phyloP scores from a whole-genome alignment of 2,888 invertebrate genomes.

The Byasa hedistus region DNA sequence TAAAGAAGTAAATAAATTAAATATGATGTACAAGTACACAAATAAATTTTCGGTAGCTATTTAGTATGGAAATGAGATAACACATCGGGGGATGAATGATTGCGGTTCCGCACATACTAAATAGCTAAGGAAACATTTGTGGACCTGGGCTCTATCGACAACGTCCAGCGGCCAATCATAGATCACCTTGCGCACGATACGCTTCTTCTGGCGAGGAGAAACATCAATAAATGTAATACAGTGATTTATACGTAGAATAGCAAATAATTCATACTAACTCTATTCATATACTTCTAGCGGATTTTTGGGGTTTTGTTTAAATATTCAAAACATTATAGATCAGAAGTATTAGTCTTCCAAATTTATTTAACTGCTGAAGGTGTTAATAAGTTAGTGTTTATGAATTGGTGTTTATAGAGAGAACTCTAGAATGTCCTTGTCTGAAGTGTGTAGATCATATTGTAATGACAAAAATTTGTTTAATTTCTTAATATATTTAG shows the following conservation, averaged over 20 bases:
- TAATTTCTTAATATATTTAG: too few species aligned
- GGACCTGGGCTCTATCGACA: conserved; percentile 49
- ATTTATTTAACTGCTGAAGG: too few species aligned
- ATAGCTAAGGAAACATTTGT: conserved; percentile 53
- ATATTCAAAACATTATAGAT: neutral
- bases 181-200: conserved; percentile 47
- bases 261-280: neutral
- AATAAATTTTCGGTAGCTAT: conserved; percentile 51
- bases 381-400: too few species aligned
- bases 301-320: neutral
- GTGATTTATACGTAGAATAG: neutral
- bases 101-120: conserved; percentile 46
- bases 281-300: neutral
- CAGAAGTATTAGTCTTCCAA: too few species aligned
- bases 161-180: conserved; percentile 51
- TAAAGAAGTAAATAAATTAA: neutral
- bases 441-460: too few species aligned
- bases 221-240: conserved; percentile 24
- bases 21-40: conserved; percentile 40
- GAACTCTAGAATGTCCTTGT: too few species aligned
- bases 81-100: conserved; percentile 43
- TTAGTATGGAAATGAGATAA: conserved; percentile 47
- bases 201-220: conserved; percentile 45
- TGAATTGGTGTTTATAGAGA: too few species aligned
- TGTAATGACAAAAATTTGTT: too few species aligned